Conservation (phyloP, 2,797 vertebrate species). For the Coregonus sp. region DNA sequence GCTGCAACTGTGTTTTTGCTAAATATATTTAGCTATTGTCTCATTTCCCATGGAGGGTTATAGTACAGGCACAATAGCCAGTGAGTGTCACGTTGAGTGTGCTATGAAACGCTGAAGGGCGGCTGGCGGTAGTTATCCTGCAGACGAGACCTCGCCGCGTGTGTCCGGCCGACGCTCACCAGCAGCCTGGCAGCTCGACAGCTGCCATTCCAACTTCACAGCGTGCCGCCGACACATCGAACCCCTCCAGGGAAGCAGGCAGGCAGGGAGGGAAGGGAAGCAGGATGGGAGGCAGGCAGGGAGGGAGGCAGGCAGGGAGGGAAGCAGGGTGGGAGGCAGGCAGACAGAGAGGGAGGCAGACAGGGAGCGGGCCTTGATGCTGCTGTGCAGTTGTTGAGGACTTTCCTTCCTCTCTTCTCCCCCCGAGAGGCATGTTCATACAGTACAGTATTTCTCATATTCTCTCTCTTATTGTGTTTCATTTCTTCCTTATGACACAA, state of each 20-base stretch:
- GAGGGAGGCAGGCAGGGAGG: too few relatives aligned
- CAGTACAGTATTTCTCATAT: constrained; percentile 5
- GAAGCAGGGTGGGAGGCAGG: too few relatives aligned
- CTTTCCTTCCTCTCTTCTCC: constrained; percentile 36
- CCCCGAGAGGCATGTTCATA: constrained; percentile 70
- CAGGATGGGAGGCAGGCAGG: constrained; percentile 37
- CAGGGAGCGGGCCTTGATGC: constrained; percentile 47
- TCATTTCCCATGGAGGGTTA: neutral
- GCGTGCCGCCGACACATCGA: constrained; percentile 56
- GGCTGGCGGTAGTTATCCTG: constrained; percentile 57
- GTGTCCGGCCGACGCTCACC: constrained; percentile 50
- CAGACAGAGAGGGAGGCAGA: neutral
- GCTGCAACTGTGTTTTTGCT: constrained; percentile 39
- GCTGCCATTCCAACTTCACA: constrained; percentile 45
- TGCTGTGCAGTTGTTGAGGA: constrained; percentile 54
- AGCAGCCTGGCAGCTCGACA: constrained; percentile 48
- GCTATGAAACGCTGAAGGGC: constrained; percentile 65
- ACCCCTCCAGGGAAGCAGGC: constrained; percentile 53
- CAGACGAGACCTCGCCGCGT: constrained; percentile 60
- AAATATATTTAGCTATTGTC: constrained; percentile 42
- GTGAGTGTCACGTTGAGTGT: constrained; percentile 56
- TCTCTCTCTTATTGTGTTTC: constrained; percentile 67
- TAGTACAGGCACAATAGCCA: neutral
- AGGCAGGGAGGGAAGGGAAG: neutral
- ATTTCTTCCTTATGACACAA: constrained; percentile 60